Base-by-base conservation (phyloP, 2,797 vertebrate species). In the Halcyon leucocephala region DNA sequence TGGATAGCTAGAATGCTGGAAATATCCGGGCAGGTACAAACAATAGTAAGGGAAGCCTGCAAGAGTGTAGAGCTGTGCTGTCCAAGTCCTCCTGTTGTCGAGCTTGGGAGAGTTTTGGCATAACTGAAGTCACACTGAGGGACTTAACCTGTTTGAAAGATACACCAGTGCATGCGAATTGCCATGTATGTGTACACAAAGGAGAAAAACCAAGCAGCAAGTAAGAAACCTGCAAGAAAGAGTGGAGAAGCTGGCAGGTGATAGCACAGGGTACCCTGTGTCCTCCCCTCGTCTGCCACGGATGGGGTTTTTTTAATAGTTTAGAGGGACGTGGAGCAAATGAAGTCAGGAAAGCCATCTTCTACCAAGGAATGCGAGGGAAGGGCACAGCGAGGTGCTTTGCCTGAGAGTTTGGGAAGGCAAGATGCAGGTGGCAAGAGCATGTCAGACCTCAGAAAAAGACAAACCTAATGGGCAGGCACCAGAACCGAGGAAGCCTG, bases 361-460 rank as follows among this genome's bases (percentile, higher is more conserved):
- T 33, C 35, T 74, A 4, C 25, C 4, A 4, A 64, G n/a, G 31
- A 86, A 41, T 1, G 0, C 0, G 4, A 35, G 12, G 64, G 35
- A 91, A 85, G 15, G 20, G 21, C 17, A 46, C 1, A 0, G 3
- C 1, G 0, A 54, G 10, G 21, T 0, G 2, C 57, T 55, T 46
- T 70, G n/a, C 29, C 9, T 28, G 7, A 54, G 55, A 73, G 58
- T 82, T 80, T 74, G 35, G 48, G 52, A 81, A 81, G 28, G 61
- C n/a, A 93, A 51, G 42, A 46, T 69, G 49, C 8, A 64, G 20
- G 31, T 37, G 20, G 28, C 31, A 79, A 69, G 18, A 14, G 14
- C 69, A 41, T 9, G 4, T 46, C 55, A 77, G 35, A 48, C 21
- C 21, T 86, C 55, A 73, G 22, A 58, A 70, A 58, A 76, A 79